Conservation (phyloP, 2,888 invertebrate species). For the Peribatodes rhomboidaria region DNA sequence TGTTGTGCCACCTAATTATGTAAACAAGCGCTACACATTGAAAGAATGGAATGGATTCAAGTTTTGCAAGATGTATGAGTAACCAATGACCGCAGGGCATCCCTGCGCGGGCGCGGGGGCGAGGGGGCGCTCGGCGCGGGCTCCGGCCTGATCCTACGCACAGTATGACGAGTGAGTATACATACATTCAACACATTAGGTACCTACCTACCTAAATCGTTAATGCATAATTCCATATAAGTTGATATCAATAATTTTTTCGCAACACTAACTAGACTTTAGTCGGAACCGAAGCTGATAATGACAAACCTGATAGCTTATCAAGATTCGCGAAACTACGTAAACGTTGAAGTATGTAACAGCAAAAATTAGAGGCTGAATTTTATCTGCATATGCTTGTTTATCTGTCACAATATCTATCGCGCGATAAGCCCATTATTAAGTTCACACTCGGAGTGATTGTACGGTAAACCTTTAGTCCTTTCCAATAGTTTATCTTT, state of each 20-base stretch:
- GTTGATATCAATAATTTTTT: conserved; percentile 13
- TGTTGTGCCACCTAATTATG: conserved; percentile 62
- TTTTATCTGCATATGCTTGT: conserved; percentile 46
- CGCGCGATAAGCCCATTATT: conserved; percentile 36
- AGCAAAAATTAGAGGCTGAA: conserved; percentile 38
- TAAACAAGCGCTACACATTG: conserved; percentile 61
- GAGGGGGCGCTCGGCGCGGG: conserved; percentile 59
- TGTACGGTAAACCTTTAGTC: conserved; percentile 27
- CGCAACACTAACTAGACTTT: conserved; percentile 26
- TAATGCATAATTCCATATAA: conserved; percentile 19
- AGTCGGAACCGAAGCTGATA: conserved; percentile 37
- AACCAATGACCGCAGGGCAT: conserved; percentile 79
- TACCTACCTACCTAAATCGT: not conserved
- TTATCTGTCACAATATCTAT: conserved; percentile 35
- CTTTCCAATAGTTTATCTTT: conserved; percentile 26
- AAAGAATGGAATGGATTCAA: conserved; percentile 68
- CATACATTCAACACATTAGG: conserved; percentile 24
- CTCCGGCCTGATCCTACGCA: conserved; percentile 56
- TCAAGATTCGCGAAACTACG: conserved; percentile 45
- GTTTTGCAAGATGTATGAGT: conserved; percentile 77
- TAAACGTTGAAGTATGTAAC: conserved; percentile 35
- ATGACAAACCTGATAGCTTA: conserved; percentile 40
- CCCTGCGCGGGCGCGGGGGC: conserved; percentile 69
- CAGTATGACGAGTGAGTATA: conserved; percentile 62
- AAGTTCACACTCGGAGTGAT: conserved; percentile 29